phyloP scores from a whole-genome alignment of 2,113 vertebrate species.

The Ceyx cyanopectus region DNA sequence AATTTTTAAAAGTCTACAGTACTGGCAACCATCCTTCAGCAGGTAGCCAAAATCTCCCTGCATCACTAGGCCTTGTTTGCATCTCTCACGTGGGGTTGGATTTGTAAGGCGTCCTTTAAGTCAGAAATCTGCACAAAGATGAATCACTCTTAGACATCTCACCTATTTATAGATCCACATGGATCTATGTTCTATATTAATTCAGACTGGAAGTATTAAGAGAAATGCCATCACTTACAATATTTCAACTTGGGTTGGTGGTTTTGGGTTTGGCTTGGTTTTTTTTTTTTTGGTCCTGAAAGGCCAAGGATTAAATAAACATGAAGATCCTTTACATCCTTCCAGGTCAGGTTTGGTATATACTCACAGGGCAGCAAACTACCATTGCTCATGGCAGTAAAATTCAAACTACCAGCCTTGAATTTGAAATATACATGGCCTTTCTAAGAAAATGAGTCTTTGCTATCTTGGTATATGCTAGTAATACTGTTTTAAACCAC shows the following conservation, averaged over 20 bases:
- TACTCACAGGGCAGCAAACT: neutral
- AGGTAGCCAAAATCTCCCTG: neutral
- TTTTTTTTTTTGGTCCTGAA: neutral
- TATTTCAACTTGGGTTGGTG: no score
- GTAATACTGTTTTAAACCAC: neutral
- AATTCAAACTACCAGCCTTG: neutral
- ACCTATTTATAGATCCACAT: neutral
- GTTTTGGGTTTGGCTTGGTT: no score
- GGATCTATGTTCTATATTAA: neutral
- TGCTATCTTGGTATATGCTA: neutral
- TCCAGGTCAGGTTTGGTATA: neutral
- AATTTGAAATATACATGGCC: neutral
- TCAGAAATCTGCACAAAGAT: neutral
- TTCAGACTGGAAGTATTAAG: neutral
- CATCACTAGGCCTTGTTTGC: neutral
- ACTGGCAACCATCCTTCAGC: neutral
- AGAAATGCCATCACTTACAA: neutral
- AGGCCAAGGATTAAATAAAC: neutral
- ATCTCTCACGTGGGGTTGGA: neutral
- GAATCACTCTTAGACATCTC: neutral
- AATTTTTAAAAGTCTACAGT: neutral
- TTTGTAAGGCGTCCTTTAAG: neutral
- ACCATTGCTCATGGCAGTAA: neutral
- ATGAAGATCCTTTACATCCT: neutral
- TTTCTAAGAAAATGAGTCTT: neutral